A percentile compares a stretch with the other conserved stretches of the same genome.
phyloP scores from a whole-genome alignment of 2,113 vertebrate species.

The Cyanoramphus novaezelandiae region DNA sequence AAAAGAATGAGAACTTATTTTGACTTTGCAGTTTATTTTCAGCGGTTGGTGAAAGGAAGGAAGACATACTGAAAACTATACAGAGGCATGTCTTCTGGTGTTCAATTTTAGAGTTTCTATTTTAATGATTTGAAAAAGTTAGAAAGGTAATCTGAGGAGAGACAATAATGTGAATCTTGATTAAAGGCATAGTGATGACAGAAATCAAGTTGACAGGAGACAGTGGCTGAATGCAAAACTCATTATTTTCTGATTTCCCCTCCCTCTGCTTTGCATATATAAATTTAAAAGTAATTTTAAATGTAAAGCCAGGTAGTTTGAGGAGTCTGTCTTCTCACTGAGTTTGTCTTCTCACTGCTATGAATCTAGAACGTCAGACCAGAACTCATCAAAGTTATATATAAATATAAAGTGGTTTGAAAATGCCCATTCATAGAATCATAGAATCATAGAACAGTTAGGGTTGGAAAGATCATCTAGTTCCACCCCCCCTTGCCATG shows the following conservation, averaged over 20 bases:
- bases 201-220: neutral
- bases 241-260: neutral
- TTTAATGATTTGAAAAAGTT: neutral
- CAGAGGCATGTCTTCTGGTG: neutral
- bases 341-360: neutral
- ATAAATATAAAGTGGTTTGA: neutral
- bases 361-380: neutral
- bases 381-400: neutral
- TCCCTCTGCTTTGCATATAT: neutral
- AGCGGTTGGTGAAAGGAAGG: neutral
- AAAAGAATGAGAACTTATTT: neutral
- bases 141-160: conserved; percentile 2
- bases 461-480: too few species aligned
- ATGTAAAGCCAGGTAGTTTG: neutral
- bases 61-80: neutral
- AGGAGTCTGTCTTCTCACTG: neutral
- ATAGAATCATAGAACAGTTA: too few species aligned
- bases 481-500: too few species aligned
- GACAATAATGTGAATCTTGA: neutral
- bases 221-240: neutral
- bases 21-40: neutral
- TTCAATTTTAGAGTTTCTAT: neutral
- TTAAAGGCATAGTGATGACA: neutral
- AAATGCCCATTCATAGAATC: neutral
- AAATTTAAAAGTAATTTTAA: neutral